phyloP scores from a whole-genome alignment of 2,797 vertebrate species.

The Streptopelia turtur region DNA sequence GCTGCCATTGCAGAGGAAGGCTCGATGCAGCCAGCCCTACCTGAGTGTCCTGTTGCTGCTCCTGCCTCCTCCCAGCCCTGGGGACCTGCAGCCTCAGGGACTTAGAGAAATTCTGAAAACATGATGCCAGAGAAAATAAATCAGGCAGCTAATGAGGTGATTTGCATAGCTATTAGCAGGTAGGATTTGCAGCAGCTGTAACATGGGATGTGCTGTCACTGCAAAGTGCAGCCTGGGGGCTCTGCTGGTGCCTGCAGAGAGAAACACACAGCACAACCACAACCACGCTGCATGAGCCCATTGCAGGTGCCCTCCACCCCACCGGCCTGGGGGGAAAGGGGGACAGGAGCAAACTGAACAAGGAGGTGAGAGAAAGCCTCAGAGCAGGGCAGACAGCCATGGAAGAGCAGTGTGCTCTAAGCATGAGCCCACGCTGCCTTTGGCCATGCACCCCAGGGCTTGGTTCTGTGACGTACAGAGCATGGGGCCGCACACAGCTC shows the following conservation, averaged over 20 bases:
- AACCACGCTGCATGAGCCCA: background rate
- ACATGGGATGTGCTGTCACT: conserved; percentile 41
- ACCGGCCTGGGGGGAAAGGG: accelerated
- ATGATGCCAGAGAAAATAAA: conserved; percentile 63
- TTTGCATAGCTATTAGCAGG: conserved; percentile 73
- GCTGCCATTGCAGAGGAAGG: background rate
- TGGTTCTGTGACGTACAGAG: background rate
- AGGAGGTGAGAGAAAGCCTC: background rate
- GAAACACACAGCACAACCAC: background rate
- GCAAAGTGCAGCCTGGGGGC: background rate
- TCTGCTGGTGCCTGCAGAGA: background rate
- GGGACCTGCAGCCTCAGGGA: background rate
- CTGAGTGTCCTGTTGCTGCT: background rate
- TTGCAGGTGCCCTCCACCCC: accelerated
- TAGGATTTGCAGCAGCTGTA: conserved; percentile 46
- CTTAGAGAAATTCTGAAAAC: conserved; percentile 11
- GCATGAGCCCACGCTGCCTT: background rate
- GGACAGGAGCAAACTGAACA: background rate
- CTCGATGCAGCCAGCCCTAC: background rate
- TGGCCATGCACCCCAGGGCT: accelerated
- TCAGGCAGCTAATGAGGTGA: conserved; percentile 71
- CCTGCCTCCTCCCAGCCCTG: background rate
- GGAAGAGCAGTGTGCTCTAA: background rate
- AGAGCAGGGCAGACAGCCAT: background rate
- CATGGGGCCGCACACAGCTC: background rate